A percentile compares a stretch with the other conserved stretches of the same genome.
These are phyloP conservation scores for Drosophila insularis DNA, from an alignment of 1,140 invertebrate genomes.

Conservation along the genomic window DNA sequence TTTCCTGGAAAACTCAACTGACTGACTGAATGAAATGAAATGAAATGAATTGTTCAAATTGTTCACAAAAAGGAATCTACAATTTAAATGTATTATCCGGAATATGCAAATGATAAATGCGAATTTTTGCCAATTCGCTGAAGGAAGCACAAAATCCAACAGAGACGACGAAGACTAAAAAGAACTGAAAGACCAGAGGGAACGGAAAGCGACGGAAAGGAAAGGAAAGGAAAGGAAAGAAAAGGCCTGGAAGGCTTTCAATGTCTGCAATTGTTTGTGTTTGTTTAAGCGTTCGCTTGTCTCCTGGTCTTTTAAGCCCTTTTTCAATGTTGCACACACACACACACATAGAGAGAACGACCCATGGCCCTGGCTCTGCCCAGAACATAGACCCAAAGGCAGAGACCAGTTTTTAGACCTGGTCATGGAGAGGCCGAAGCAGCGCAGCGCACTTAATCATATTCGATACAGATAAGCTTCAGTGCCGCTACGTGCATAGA, in stretches of 20 bases:
- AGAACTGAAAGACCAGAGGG: background rate
- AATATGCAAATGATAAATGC: conserved; percentile 8
- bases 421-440: conserved; percentile 37
- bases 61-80: conserved; percentile 1
- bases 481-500: conserved; percentile 77
- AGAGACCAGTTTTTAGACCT: conserved; percentile 25
- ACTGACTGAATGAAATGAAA: background rate
- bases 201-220: background rate
- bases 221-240: background rate
- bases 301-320: conserved; percentile 62
- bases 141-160: background rate
- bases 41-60: conserved; percentile 2
- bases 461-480: conserved; percentile 81
- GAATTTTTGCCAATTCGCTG: conserved; percentile 4
- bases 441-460: conserved; percentile 78
- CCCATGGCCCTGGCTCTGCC: conserved; percentile 13
- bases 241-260: conserved; percentile 26
- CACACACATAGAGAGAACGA: background rate
- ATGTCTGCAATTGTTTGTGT: conserved; percentile 53
- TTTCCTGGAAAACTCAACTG: background rate
- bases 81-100: conserved; percentile 22
- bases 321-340: conserved; percentile 68
- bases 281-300: conserved; percentile 61
- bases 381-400: conserved; percentile 11
- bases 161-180: background rate